Conservation (phyloP, 2,113 vertebrate species). For the Mesembrinibis cayennensis region DNA sequence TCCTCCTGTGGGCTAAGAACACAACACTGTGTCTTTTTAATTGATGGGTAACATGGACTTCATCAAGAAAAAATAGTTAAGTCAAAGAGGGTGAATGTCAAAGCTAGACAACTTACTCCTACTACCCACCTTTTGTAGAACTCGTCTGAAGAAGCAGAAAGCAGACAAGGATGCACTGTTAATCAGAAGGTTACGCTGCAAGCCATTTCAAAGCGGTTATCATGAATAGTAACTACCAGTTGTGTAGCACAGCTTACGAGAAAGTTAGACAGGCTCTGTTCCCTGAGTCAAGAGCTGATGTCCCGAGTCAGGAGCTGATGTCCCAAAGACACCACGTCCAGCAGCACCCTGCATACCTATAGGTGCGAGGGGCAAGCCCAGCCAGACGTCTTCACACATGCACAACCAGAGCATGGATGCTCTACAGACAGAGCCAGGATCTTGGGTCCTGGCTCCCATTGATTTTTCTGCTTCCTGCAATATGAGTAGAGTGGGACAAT, state of each 20-base stretch:
- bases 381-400: neutral
- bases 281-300: neutral
- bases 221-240: neutral
- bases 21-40: neutral
- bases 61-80: neutral
- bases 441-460: neutral
- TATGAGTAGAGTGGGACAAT: neutral
- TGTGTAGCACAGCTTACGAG: neutral
- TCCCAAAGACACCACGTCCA: neutral
- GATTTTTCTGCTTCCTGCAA: neutral
- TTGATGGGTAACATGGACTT: neutral
- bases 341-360: neutral
- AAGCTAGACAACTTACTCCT: neutral
- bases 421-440: neutral
- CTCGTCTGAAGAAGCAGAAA: neutral
- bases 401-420: neutral
- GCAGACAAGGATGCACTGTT: neutral
- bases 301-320: neutral
- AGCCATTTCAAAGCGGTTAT: neutral
- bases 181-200: neutral
- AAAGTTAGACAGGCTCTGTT: neutral
- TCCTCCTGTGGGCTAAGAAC: neutral
- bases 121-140: neutral
- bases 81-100: neutral
- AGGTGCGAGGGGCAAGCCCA: fast-evolving